Conservation (phyloP, 2,797 vertebrate species). For the Acanthis flammea region DNA sequence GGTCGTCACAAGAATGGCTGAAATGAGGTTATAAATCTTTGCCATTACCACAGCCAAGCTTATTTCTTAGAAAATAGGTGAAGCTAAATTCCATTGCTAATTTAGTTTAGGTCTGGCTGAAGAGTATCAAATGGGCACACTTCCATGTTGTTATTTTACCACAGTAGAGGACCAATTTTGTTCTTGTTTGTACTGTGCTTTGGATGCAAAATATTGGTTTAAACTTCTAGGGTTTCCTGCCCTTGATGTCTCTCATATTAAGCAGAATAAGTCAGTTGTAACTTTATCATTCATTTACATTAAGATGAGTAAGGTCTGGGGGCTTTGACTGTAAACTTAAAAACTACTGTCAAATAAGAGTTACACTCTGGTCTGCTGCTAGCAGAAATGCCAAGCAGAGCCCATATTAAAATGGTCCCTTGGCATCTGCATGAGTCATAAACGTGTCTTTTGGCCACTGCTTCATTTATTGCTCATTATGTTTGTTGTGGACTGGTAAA, state of each 20-base stretch:
- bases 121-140: neutral
- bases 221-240: neutral
- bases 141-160: neutral
- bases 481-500: conserved; percentile 38
- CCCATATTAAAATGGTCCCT: conserved; percentile 51
- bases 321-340: neutral
- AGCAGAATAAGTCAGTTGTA: neutral
- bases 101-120: neutral
- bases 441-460: conserved; percentile 60
- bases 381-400: conserved; percentile 30
- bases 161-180: neutral
- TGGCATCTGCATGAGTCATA: conserved; percentile 56
- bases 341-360: conserved; percentile 3
- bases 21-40: neutral
- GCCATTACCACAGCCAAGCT: neutral
- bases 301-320: neutral
- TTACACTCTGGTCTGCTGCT: neutral
- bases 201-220: neutral
- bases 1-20: neutral
- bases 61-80: neutral
- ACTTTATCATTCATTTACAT: neutral
- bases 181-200: neutral
- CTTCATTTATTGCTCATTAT: conserved; percentile 50
- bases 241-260: neutral
- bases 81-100: neutral